These are phyloP conservation scores for Morone chrysops DNA, from an alignment of 2,113 vertebrate species.

Conservation along the genomic window DNA sequence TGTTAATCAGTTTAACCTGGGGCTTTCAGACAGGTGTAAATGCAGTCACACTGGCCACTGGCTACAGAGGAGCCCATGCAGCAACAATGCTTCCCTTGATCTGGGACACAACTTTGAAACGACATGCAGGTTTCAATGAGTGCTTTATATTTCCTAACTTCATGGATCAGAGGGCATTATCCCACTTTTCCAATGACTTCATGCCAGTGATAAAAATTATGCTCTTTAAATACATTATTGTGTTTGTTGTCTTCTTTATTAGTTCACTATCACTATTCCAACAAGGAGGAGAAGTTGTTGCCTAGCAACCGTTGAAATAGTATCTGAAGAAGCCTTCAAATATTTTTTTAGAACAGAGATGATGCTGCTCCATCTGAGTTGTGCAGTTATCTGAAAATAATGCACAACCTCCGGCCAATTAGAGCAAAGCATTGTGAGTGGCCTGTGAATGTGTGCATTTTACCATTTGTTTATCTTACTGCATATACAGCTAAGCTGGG, in stretches of 20 bases:
- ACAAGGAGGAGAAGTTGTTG: constrained; percentile 45
- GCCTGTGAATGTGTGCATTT: no score
- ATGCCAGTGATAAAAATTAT: not conserved
- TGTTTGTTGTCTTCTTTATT: not conserved
- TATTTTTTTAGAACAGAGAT: not conserved
- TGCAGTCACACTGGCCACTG: not conserved
- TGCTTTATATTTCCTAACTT: not conserved
- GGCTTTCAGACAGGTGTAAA: not conserved
- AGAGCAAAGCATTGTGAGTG: not conserved
- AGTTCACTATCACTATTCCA: constrained; percentile 5
- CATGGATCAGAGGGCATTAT: not conserved
- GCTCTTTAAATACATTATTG: constrained; percentile 11
- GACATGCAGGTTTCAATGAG: not conserved
- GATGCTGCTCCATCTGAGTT: constrained; percentile 11
- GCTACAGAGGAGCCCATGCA: not conserved
- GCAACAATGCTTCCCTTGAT: not conserved
- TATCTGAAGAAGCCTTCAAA: constrained; percentile 40
- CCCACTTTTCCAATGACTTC: not conserved
- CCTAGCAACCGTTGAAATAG: constrained; percentile 59
- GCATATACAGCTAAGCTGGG: not conserved
- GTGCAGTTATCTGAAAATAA: constrained; percentile 24
- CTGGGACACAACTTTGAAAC: not conserved
- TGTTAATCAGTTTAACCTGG: not conserved
- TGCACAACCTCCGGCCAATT: not conserved
- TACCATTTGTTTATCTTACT: not conserved